Percentiles rank a stretch among this genome's conserved stretches.
Evolutionary conservation across 2,113 vertebrate species (phyloP).

Genomic region (Phalacrocorax carbo): DNA sequence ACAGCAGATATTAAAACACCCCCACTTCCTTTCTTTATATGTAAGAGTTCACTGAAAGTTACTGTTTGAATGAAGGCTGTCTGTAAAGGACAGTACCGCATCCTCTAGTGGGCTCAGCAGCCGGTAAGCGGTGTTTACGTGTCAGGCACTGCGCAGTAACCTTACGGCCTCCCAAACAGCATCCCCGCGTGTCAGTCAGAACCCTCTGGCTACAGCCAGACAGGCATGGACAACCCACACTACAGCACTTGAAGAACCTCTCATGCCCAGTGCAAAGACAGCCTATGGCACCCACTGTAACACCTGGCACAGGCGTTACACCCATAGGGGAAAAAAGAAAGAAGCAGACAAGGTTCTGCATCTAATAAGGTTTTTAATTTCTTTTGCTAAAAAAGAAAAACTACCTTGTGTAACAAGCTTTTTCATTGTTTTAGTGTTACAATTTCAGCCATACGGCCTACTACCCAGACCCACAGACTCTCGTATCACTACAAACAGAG

Average conservation of each 20-base stretch:
- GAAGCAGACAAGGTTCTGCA: not conserved
- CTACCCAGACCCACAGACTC: not conserved
- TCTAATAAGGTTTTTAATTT: not conserved
- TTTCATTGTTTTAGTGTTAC: not conserved
- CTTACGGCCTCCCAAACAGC: not conserved
- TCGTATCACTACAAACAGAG: rapidly evolving
- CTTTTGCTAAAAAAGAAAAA: not conserved
- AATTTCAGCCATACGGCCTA: not conserved
- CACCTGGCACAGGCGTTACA: not conserved
- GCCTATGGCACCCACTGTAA: not conserved
- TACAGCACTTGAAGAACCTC: not conserved
- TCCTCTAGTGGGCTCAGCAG: not conserved
- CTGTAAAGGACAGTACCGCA: not conserved
- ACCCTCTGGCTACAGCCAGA: not conserved
- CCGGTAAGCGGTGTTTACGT: no score
- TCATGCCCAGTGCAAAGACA: not conserved
- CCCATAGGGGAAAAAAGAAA: not conserved
- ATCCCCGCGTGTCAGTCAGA: no score
- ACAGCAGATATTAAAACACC: not conserved
- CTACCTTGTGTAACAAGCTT: not conserved
- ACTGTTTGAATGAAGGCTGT: not conserved
- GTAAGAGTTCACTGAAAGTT: not conserved
- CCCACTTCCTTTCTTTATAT: not conserved
- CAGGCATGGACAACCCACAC: not conserved
- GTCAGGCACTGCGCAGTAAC: not conserved